Evolutionary conservation across 2,888 invertebrate species (phyloP), one percentile per base, ranked within the genome.

Genomic region (Ochropleura leucogaster): DNA sequence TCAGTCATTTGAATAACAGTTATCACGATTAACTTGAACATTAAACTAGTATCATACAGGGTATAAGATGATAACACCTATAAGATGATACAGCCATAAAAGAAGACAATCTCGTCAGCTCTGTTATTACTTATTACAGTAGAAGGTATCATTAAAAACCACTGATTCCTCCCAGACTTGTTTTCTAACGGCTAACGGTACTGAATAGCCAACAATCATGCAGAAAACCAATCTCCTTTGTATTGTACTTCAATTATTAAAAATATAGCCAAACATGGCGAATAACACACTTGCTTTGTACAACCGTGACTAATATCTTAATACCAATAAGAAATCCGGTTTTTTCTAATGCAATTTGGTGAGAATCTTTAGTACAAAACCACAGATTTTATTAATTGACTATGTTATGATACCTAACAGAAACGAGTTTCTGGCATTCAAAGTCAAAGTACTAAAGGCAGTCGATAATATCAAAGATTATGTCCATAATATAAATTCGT

Each of bases 241-340:
- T 60, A 20, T 30, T 14, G 49, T 44, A 65, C 42, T 7, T 20
- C 53, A 47, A 63, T 67, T 46, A 77, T 68, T 68, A 65, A 30
- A 42, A 65, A 64, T 4, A 47, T 12, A 44, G 7, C 12, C 3
- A 53, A 69, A 72, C 44, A 30, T n/a, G 5, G 16, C 30, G 1
- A 40, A 53, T 47, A 60, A 63, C n/a, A 55, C 46, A 44, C 49
- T 71, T 60, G 55, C 71, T 62, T 55, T 60, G 9, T 63, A 68
- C 49, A 59, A 5, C 47, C 53, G 62, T 73, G 59, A 69, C 70
- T 74, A 68, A 59, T 44, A 71, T 40, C 30, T 66, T n/a, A 51
- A 73, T 53, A 64, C 51, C 47, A 79, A 77, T 77, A 64, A 72
- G 20, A 59, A 85, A 83, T 77, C 85, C 77, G 84, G 86, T 83